Base-by-base conservation (phyloP, 2,113 vertebrate species). In the Penelope pileata region DNA sequence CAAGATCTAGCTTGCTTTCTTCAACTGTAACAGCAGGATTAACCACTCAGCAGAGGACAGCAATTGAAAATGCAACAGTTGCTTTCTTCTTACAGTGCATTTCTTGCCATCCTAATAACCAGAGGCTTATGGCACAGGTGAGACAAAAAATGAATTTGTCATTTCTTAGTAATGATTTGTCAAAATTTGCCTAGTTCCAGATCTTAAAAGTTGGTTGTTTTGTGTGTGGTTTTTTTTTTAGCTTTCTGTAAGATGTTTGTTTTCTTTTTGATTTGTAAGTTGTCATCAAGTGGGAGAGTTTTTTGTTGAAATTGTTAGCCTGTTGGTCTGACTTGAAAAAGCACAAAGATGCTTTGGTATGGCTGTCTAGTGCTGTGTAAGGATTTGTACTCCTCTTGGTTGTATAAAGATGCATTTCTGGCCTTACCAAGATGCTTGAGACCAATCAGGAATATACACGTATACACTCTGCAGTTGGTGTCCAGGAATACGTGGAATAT, bases 51-150 rank as follows among this genome's bases (percentile, higher is more conserved):
- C 99, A 99, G 95, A 98, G 99, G 79, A 99, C 99, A 6, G 99
- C 99, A 69, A 98, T 99, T 93, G 99, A 99, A 98, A 99, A 99
- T 84, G 98, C 99, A 84, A 99, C 99, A 0, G 99, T 99, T 92
- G 99, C 99, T 48, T 99, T 99, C 97, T 99, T 99, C 91, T 97
- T 99, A 13, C 99, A 99, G 90, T 99, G 99, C 70, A 99, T 99
- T 96, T 99, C 99, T 92, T 99, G 99, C 93, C 99, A 99, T 96
- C 99, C 99, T 48, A 99, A 98, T 98, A 99, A 99, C 97, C 99
- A 99, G 98, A 98, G 99, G 72, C 98, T 99, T 88, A 99, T 99
- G 99, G 99, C 99, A 83, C 99, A 99, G 99, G 99, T 99, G 90
- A 95, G 83, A 76, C 30, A 29, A 16, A 10, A 15, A 62, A 6